phyloP scores from a whole-genome alignment of 2,113 vertebrate species.

The Myotis lucifugus region DNA sequence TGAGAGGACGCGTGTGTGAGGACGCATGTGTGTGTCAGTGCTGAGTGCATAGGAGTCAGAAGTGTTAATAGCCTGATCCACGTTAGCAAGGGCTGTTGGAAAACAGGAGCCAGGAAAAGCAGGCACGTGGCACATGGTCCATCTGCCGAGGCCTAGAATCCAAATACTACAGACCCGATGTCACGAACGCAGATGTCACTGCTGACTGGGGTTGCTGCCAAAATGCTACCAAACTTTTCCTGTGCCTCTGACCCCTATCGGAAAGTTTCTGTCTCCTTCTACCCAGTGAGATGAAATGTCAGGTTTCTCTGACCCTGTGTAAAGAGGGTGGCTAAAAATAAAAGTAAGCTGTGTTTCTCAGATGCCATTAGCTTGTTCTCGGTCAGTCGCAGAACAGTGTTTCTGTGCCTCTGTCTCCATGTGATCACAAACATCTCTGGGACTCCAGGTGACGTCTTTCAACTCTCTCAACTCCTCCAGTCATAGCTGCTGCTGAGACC shows the following conservation, averaged over 20 bases:
- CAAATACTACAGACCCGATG: background rate
- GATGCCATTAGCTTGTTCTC: background rate
- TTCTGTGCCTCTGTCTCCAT: background rate
- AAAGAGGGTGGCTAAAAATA: background rate
- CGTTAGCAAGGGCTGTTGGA: slow-evolving; percentile 24
- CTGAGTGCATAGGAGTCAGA: background rate
- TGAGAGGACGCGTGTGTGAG: background rate
- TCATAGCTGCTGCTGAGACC: background rate
- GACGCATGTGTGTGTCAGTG: background rate
- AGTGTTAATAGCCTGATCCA: slow-evolving; percentile 48
- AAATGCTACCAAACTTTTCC: background rate
- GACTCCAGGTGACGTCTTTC: background rate
- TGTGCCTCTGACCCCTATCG: slow-evolving; percentile 48
- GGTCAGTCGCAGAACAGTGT: background rate
- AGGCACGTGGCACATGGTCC: background rate
- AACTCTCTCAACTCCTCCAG: background rate
- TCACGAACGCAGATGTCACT: background rate
- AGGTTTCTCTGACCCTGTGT: background rate
- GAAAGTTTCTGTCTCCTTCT: slow-evolving; percentile 24
- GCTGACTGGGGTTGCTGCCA: background rate
- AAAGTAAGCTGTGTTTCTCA: background rate
- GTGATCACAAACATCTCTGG: background rate
- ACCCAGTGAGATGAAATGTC: background rate
- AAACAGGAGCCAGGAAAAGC: slow-evolving; percentile 62
- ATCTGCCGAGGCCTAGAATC: background rate